phyloP scores from a whole-genome alignment of 2,888 invertebrate species.

The Agrochola macilenta region DNA sequence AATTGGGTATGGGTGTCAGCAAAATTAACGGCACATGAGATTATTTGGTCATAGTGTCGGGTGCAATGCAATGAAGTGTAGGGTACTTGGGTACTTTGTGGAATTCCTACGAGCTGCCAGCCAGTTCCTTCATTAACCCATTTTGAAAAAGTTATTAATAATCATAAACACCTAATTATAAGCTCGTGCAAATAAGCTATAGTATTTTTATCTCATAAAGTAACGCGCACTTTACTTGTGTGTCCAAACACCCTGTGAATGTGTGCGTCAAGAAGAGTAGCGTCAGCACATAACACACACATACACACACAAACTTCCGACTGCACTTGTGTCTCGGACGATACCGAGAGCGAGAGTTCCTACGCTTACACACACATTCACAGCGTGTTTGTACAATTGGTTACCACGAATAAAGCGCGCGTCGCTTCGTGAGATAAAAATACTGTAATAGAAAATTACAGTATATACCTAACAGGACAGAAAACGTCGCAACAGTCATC shows the following conservation, averaged over 20 bases:
- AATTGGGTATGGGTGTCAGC: background rate
- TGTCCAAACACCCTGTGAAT: too few relatives aligned
- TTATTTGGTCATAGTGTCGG: background rate
- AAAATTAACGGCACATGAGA: background rate
- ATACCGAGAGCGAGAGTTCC: too few relatives aligned
- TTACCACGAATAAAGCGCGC: too few relatives aligned
- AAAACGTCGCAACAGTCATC: slow-evolving; percentile 17
- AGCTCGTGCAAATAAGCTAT: background rate
- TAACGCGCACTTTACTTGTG: too few relatives aligned
- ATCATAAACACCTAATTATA: background rate
- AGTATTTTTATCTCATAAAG: too few relatives aligned
- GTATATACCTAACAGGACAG: background rate
- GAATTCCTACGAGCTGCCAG: background rate
- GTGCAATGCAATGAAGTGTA: background rate
- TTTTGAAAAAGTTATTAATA: background rate
- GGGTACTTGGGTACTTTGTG: background rate
- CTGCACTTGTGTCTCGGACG: too few relatives aligned
- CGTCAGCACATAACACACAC: too few relatives aligned
- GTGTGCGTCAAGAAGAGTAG: too few relatives aligned
- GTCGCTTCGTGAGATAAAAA: too few relatives aligned
- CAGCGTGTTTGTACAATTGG: too few relatives aligned
- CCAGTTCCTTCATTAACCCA: background rate
- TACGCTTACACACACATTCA: too few relatives aligned
- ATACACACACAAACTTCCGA: too few relatives aligned
- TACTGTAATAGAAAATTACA: background rate